Evolutionary conservation across 2,113 vertebrate genomes (phyloP).

Genomic region (Nibea coibor): DNA sequence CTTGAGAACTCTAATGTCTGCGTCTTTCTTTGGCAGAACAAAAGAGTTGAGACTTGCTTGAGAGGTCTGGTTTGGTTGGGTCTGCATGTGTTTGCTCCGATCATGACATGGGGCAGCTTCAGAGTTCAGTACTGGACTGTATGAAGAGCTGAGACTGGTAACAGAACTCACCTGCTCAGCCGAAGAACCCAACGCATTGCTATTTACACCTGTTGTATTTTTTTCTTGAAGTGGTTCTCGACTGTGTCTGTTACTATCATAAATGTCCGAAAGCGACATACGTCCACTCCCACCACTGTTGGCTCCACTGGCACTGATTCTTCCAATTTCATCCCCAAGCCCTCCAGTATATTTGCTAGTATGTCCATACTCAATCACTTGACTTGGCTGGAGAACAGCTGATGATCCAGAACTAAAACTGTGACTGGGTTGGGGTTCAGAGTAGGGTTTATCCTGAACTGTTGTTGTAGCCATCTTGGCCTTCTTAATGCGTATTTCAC

Average conservation of each 20-base stretch:
- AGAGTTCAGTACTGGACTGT: slow-evolving; percentile 26
- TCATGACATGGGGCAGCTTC: fast-evolving
- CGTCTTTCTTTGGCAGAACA: slow-evolving; percentile 47
- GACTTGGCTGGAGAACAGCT: slow-evolving; percentile 81
- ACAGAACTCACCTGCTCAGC: neutral
- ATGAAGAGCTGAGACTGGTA: slow-evolving; percentile 2
- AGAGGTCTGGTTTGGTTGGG: neutral
- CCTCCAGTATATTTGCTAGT: slow-evolving; percentile 88
- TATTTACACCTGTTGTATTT: slow-evolving; percentile 60
- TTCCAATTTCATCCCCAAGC: slow-evolving; percentile 77
- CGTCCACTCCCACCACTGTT: slow-evolving; percentile 7
- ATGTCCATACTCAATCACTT: slow-evolving; percentile 96
- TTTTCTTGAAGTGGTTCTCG: slow-evolving; percentile 71
- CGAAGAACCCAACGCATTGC: slow-evolving; percentile 26
- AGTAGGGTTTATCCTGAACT: slow-evolving; percentile 35
- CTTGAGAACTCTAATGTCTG: slow-evolving; percentile 38
- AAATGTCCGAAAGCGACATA: neutral
- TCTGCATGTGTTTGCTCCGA: neutral
- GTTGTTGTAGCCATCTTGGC: slow-evolving; percentile 74
- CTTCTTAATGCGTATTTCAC: slow-evolving; percentile 92
- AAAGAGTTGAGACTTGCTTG: slow-evolving; percentile 12
- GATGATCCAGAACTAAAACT: slow-evolving; percentile 13
- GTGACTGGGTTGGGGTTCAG: slow-evolving; percentile 14
- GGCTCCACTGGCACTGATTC: neutral
- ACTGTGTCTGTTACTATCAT: neutral